A percentile compares a stretch with the other conserved stretches of the same genome.
phyloP scores from a whole-genome alignment of 2,113 vertebrate genomes.

The Eublepharis macularius region DNA sequence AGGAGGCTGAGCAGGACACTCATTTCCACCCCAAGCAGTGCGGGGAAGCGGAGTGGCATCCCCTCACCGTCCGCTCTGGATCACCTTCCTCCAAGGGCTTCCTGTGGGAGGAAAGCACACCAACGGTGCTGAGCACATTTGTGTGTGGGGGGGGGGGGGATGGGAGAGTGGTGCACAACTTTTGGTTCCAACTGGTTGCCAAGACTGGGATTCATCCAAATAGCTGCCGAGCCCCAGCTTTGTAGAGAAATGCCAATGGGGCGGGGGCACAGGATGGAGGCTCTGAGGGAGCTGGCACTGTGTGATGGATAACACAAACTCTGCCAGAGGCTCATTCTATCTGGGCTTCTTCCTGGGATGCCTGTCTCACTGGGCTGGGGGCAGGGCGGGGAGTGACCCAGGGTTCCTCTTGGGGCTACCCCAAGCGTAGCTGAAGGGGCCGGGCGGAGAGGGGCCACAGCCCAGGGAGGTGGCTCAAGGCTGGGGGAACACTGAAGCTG shows the following conservation, averaged over 20 bases:
- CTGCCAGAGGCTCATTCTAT: background rate
- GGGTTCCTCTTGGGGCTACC: background rate
- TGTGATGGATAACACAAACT: background rate
- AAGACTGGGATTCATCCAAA: background rate
- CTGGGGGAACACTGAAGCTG: background rate
- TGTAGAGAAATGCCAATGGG: background rate
- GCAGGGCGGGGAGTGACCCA: background rate
- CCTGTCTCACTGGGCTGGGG: background rate
- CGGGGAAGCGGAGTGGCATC: too few relatives aligned
- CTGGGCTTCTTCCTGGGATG: background rate
- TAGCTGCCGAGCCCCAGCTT: background rate
- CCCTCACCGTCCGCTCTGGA: background rate
- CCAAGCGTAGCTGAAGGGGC: background rate
- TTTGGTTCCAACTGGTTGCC: background rate
- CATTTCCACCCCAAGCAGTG: too few relatives aligned
- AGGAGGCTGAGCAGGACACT: too few relatives aligned
- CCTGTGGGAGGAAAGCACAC: background rate
- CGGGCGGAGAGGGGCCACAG: background rate
- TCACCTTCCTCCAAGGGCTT: background rate
- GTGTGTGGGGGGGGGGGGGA: fast-evolving
- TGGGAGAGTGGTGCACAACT: background rate
- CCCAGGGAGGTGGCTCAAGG: background rate
- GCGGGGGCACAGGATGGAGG: background rate
- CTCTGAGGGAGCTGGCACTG: background rate
- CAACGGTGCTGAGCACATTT: too few relatives aligned